Evolutionary conservation across 2,113 vertebrate species (phyloP).

Genomic region (Solenodon paradoxus): DNA sequence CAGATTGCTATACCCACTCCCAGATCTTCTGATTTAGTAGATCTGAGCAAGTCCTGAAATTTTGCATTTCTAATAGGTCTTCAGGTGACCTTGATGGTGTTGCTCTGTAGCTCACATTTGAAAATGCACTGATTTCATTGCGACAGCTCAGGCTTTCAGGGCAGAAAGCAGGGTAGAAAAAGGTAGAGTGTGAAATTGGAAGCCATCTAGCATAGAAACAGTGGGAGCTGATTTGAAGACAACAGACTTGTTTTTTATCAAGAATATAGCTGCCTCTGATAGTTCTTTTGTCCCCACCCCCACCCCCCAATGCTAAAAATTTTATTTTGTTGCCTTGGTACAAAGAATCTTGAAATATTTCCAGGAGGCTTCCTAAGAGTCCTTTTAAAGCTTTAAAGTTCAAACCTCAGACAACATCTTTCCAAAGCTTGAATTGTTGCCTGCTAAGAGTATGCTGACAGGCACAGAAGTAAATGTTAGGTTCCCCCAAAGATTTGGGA

Average conservation of each 20-base stretch:
- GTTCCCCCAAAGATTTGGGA: too few species aligned
- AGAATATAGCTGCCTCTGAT: background rate
- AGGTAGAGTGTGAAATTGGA: background rate
- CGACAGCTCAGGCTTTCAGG: background rate
- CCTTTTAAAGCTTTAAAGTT: background rate
- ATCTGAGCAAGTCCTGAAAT: background rate
- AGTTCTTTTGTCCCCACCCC: background rate
- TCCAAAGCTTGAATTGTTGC: background rate
- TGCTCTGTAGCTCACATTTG: background rate
- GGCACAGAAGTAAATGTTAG: too few species aligned
- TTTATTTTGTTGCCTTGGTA: conserved; percentile 29
- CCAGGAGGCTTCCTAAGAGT: background rate
- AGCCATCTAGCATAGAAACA: background rate
- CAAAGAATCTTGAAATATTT: conserved; percentile 16
- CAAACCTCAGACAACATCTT: background rate
- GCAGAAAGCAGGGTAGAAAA: background rate
- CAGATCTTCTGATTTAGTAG: background rate
- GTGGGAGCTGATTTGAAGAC: background rate
- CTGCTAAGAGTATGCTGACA: background rate
- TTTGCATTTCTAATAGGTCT: background rate
- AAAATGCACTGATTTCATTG: background rate
- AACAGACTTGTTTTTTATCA: background rate
- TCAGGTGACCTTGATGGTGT: background rate
- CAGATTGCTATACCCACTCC: background rate
- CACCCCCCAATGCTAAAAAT: background rate